Evolutionary conservation across 2,888 invertebrate genomes (phyloP), one percentile per base, ranked within the genome.

Genomic region (Ctenicera cuprea): DNA sequence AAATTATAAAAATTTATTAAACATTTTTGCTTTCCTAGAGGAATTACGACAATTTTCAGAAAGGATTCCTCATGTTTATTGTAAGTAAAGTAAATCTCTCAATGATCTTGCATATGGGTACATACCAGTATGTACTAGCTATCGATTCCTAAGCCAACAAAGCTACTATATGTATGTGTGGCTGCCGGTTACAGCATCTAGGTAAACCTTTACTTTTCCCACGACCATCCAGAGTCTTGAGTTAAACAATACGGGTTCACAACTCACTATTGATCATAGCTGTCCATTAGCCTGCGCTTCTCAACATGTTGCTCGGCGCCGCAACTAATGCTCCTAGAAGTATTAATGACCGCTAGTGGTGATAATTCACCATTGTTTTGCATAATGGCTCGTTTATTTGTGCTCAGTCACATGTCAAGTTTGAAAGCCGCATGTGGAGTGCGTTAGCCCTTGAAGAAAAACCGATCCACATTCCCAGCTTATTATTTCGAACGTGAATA

Each of bases 241-340:
- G 66, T 65, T 66, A 83, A 85, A 85, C 85, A 85, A 85, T 85
- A 85, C 83, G 78, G 79, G 83, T 80, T 83, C 84, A 80, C 85
- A 84, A 85, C 83, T 83, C 82, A 84, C 83, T 83, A 84, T 84
- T 84, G 83, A 84, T 84, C 84, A 82, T 82, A 83, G 80, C 80
- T 82, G 84, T 82, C 83, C 82, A 84, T 85, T 85, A 85, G 79
- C 77, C 82, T 80, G 82, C 79, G 80, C 79, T 82, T 80, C 81
- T 77, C 81, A 82, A 82, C 82, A 83, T 80, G 82, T 82, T 78
- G 76, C 68, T 76, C 80, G 79, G 80, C 80, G 81, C 80, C 82
- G 79, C 80, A 73, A 78, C 76, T 79, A 79, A 79, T 78, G 77
- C 78, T 72, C 38, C 45, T 67, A 54, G 69, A 70, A 68, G 68